Conservation (phyloP, 2,797 vertebrate genomes). For the Schizothorax lantsangensis region DNA sequence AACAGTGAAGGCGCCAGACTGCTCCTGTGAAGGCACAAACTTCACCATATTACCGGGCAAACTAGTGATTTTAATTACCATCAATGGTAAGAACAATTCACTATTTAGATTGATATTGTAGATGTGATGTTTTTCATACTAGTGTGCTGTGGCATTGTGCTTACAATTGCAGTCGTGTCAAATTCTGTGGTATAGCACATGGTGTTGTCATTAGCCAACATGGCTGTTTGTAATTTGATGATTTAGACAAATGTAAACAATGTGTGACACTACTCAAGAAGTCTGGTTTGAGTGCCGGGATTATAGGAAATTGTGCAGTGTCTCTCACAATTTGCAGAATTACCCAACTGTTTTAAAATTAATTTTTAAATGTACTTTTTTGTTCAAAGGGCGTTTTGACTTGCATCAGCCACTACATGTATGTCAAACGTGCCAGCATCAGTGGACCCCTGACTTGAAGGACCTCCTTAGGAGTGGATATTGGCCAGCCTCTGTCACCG, state of each 20-base stretch:
- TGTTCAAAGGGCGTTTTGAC: neutral
- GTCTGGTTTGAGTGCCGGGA: neutral
- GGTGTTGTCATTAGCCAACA: neutral
- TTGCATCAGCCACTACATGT: slow-evolving; percentile 12
- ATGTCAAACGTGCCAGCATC: slow-evolving; percentile 2
- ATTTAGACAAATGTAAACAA: slow-evolving; percentile 1
- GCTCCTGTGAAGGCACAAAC: slow-evolving; percentile 19
- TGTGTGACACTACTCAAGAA: neutral
- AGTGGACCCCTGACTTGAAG: neutral
- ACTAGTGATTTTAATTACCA: slow-evolving; percentile 30
- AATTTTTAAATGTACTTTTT: too few species aligned
- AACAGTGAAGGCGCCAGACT: slow-evolving; percentile 18
- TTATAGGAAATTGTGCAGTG: slow-evolving; percentile 1
- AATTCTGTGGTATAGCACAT: neutral
- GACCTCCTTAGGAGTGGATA: slow-evolving; percentile 22
- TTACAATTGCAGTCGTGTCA: neutral
- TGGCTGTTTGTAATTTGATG: slow-evolving; percentile 24
- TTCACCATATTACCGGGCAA: slow-evolving; percentile 18
- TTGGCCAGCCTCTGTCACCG: neutral
- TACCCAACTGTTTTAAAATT: neutral
- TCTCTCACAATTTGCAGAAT: neutral
- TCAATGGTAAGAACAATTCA: slow-evolving; percentile 38
- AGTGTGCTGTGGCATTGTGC: slow-evolving; percentile 32
- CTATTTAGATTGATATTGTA: neutral
- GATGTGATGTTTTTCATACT: slow-evolving; percentile 24